phyloP scores from a whole-genome alignment of 2,888 invertebrate species.

The Odontocerum albicorne region DNA sequence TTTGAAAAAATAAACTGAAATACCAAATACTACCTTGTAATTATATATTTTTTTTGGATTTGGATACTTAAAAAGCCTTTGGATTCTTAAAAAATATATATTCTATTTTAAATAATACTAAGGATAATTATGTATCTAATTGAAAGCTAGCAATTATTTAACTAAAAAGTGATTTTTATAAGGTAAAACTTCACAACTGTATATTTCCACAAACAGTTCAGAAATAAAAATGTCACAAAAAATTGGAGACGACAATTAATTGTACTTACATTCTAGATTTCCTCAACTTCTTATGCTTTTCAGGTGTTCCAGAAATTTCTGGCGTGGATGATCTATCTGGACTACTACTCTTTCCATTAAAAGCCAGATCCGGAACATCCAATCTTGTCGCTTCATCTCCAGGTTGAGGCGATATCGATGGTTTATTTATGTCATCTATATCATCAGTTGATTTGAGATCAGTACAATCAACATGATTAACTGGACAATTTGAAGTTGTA shows the following conservation, averaged over 20 bases:
- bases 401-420: conserved; percentile 24
- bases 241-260: not conserved
- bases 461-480: not conserved
- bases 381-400: conserved; percentile 21
- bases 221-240: no score
- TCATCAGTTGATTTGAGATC: not conserved
- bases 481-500: not conserved
- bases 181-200: no score
- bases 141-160: no score
- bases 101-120: no score
- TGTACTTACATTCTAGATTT: conserved; percentile 31
- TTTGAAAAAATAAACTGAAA: no score
- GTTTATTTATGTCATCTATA: conserved; percentile 4
- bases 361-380: conserved; percentile 30
- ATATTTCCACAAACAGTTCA: no score
- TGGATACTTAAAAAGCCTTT: no score
- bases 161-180: no score
- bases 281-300: conserved; percentile 30
- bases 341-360: conserved; percentile 29
- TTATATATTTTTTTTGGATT: no score
- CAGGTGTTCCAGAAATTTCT: conserved; percentile 22
- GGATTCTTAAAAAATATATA: no score
- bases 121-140: no score
- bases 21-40: no score
- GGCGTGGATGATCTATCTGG: conserved; percentile 33